A percentile compares a stretch with the other conserved stretches of the same genome.
These are phyloP conservation scores for Pluvialis apricaria DNA, from an alignment of 2,113 vertebrate species.

Conservation along the genomic window DNA sequence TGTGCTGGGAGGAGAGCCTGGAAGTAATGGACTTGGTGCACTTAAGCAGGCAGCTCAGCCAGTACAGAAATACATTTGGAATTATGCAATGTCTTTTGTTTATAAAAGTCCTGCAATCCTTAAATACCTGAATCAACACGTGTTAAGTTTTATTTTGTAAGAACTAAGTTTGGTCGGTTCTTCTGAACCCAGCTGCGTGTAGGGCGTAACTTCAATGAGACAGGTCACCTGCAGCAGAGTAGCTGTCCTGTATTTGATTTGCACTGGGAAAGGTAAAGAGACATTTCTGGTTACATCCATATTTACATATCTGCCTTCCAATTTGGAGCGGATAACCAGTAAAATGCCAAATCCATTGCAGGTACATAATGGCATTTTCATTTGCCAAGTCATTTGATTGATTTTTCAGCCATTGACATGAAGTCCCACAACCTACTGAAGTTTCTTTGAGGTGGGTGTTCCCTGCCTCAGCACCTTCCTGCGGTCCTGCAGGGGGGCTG, in stretches of 20 bases:
- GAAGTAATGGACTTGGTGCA: not conserved
- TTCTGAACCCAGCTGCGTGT: not conserved
- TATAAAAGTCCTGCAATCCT: not conserved
- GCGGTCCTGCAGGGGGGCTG: not conserved
- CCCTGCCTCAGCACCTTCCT: not conserved
- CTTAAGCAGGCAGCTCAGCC: not conserved
- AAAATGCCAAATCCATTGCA: not conserved
- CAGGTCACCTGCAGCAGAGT: not conserved
- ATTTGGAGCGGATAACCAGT: not conserved
- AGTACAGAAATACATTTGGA: fast-evolving
- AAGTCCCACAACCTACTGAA: not conserved
- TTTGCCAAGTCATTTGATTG: not conserved
- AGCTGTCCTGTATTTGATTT: not conserved
- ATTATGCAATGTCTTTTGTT: fast-evolving
- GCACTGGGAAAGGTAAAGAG: conserved; percentile 6
- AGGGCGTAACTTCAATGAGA: not conserved
- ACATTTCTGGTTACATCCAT: not conserved
- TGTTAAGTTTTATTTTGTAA: not conserved
- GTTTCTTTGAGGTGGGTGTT: not conserved
- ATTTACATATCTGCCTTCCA: not conserved
- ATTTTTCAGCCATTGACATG: not conserved
- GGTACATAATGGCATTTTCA: not conserved
- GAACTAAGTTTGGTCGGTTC: too few relatives aligned
- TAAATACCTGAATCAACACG: fast-evolving
- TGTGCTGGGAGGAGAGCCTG: not conserved